A percentile compares a stretch with the other conserved stretches of the same genome.
These are phyloP conservation scores for Tortricodes alternella DNA, from an alignment of 2,888 invertebrate species.

Conservation along the genomic window DNA sequence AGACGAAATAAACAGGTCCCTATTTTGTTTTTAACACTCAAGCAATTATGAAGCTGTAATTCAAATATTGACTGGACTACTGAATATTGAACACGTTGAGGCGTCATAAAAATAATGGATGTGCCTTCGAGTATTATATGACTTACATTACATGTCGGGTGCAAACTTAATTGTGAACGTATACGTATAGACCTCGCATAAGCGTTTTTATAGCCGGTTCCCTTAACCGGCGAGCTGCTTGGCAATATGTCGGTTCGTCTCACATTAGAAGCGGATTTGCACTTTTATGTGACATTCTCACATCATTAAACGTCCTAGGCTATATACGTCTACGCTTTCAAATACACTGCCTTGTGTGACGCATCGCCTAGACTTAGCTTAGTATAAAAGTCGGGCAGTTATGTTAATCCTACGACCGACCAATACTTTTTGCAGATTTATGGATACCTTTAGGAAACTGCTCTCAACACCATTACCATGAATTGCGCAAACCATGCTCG, in stretches of 20 bases:
- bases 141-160: background rate
- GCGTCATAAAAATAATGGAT: too few relatives aligned
- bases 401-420: slow-evolving; percentile 15
- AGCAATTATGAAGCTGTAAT: too few relatives aligned
- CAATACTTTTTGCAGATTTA: slow-evolving; percentile 8
- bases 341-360: slow-evolving; percentile 8
- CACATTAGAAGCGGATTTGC: slow-evolving; percentile 33
- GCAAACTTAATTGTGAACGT: background rate
- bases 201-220: slow-evolving; percentile 20
- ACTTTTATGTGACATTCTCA: slow-evolving; percentile 33
- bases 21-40: too few relatives aligned
- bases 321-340: slow-evolving; percentile 27
- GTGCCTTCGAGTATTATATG: too few relatives aligned
- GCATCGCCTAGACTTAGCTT: slow-evolving; percentile 3
- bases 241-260: slow-evolving; percentile 22
- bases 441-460: background rate
- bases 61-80: too few relatives aligned
- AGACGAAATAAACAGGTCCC: too few relatives aligned
- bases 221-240: slow-evolving; percentile 23
- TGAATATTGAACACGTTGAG: too few relatives aligned
- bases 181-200: slow-evolving; percentile 5
- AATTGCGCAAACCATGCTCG: too few relatives aligned
- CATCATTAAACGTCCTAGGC: slow-evolving; percentile 31
- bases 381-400: slow-evolving; percentile 20
- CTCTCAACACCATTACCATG: too few relatives aligned